Conservation (phyloP, 2,113 vertebrate species). For the Xiphophorus hellerii region DNA sequence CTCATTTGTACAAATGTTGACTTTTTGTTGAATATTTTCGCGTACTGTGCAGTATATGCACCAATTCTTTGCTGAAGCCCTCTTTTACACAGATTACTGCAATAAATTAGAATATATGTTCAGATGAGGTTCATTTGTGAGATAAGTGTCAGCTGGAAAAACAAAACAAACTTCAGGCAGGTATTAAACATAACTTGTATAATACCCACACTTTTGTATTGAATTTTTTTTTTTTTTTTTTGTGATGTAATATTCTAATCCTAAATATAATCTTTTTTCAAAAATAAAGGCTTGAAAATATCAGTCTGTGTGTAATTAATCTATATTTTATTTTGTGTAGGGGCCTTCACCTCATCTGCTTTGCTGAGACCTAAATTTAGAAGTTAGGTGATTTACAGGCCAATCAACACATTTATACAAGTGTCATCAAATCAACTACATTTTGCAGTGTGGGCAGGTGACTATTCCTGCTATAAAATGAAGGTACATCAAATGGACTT, state of each 20-base stretch:
- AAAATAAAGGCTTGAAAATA: neutral
- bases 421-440: too few species aligned
- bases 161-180: neutral
- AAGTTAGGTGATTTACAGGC: neutral
- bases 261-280: too few species aligned
- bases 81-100: neutral
- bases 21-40: neutral
- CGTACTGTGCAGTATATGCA: too few species aligned
- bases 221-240: too few species aligned
- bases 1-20: neutral
- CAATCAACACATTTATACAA: too few species aligned
- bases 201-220: too few species aligned
- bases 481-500: constrained; percentile 24
- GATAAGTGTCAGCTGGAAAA: neutral
- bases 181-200: too few species aligned
- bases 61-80: too few species aligned
- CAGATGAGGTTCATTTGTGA: neutral
- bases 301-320: neutral
- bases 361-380: neutral
- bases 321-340: neutral
- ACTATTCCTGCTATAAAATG: too few species aligned
- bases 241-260: too few species aligned
- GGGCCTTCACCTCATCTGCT: too few species aligned
- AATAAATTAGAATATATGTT: neutral
- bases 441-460: too few species aligned